Base-by-base conservation (phyloP, 1,140 invertebrate species). In the Drosophila lowei region DNA sequence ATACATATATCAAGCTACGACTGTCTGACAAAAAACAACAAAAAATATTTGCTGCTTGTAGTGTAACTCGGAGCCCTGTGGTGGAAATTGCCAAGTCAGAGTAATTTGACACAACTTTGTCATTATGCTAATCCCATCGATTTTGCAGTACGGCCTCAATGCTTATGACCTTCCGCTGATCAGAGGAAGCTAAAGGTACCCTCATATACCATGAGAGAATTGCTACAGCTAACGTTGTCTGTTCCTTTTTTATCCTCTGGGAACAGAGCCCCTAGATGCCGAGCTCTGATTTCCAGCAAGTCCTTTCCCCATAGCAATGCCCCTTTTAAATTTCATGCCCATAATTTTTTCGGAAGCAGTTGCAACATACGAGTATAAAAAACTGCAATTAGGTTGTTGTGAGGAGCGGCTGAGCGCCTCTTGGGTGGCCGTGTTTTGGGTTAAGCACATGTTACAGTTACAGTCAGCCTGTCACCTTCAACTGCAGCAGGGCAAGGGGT, bases 271-370 rank as follows among this genome's bases (percentile, higher is more conserved):
- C 6, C 15, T 21, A 30, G 23, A 2, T 18, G 30, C 15, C 8
- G 2, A 5, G 18, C 50, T 53, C 15, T 13, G 34, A 18, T 28
- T 53, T 53, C 21, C 41, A 58, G 50, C 48, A 28, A 21, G 13
- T 23, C 48, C 50, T 54, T 56, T 53, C 52, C 52, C 52, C 25
- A 57, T 68, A 23, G 65, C 57, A 59, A 63, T 49, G 61, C 53
- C 60, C 61, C 67, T 76, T 66, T 57, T 66, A 67, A 72, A 75
- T 78, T 71, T 61, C 62, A 71, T 78, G 66, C 66, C 76, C 76
- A 72, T 78, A 75, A 78, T 77, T 77, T 75, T 77, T 77, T 78
- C 61, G 72, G 76, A 78, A 76, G 72, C 72, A 78, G 65, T 73
- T 75, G 76, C 53, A 71, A 75, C 72, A 75, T 75, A 70, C 75